A percentile compares a stretch with the other conserved stretches of the same genome.
phyloP scores from a whole-genome alignment of 2,113 vertebrate species.

The Eubucco bourcierii region DNA sequence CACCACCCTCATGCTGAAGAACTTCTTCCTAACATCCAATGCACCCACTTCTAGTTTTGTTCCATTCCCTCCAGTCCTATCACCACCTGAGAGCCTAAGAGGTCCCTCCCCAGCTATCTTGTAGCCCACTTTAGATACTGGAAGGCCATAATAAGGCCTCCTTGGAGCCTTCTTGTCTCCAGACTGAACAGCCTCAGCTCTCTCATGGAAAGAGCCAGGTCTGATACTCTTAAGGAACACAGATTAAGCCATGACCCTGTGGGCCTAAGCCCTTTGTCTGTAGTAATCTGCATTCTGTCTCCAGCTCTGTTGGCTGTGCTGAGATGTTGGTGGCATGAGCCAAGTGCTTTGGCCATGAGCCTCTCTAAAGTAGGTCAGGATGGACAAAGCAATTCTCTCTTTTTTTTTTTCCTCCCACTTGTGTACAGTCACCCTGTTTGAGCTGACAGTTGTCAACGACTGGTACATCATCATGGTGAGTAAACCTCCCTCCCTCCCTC shows the following conservation, averaged over 20 bases:
- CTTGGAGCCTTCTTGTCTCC: no score
- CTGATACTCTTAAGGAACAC: background rate
- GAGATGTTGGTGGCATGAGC: background rate
- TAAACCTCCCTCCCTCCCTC: background rate
- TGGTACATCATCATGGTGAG: constrained; percentile 99
- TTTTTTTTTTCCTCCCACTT: background rate
- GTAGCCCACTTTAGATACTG: no score
- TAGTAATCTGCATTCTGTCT: background rate
- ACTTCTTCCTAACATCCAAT: no score
- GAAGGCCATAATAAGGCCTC: no score
- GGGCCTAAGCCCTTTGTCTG: background rate
- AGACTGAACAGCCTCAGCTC: no score
- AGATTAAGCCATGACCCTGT: background rate
- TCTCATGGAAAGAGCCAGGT: background rate
- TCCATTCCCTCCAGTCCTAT: no score
- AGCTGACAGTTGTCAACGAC: constrained; percentile 97
- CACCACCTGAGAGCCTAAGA: no score
- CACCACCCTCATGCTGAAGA: no score
- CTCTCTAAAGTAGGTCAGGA: background rate
- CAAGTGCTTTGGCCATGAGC: background rate
- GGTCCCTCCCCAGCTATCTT: no score
- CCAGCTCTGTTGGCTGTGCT: background rate
- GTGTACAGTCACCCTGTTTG: constrained; percentile 91
- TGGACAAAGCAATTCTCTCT: background rate
- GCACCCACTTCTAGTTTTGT: no score